Base-by-base conservation (phyloP, 2,113 vertebrate species). In the Tympanuchus pallidicinctus region DNA sequence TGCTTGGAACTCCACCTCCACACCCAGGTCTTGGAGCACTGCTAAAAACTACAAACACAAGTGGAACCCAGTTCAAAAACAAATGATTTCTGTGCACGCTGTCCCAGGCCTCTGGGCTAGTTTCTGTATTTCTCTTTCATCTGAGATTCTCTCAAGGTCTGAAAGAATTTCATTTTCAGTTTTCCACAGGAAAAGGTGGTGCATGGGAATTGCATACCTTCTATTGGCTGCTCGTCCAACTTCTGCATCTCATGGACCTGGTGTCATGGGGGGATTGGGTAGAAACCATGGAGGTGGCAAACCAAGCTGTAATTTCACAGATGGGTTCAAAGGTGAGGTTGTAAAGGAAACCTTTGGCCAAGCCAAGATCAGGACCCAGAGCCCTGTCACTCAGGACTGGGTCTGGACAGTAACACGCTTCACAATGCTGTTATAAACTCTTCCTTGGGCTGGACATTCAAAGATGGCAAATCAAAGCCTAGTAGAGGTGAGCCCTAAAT, bases 251-350 rank as follows among this genome's bases (percentile, higher is more conserved):
- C 42, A 11, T 21, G 36, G 20, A 48, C 7, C 32, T 59, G 17
- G 19, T 21, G 3, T 8, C 52, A n/a, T 47, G 38, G 32, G 16
- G 3, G 5, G 6, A 13, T 20, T 59, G 64, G 52, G 28, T 17
- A 42, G 65, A 48, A 87, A 28, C 4, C 52, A 11, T 3, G 30
- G 69, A 13, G 32, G 17, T 56, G 8, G 18, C 10, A 43, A 67
- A 73, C 13, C 18, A 56, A 47, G 14, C 7, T 61, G 21, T 38
- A 7, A 66, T 93, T 88, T n/a, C 30, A 50, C 13, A 13, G 1
- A 1, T 24, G 27, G 82, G 77, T 32, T 93, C 93, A 84, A 95
- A 94, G 95, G 69, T 93, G 8, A 80, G 21, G 79, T 69, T 56
- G 64, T 93, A 95, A 91, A 95, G 47, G 17, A 40, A 93, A 94